Conservation (phyloP, 2,888 invertebrate species). For the Athalia rosae region DNA sequence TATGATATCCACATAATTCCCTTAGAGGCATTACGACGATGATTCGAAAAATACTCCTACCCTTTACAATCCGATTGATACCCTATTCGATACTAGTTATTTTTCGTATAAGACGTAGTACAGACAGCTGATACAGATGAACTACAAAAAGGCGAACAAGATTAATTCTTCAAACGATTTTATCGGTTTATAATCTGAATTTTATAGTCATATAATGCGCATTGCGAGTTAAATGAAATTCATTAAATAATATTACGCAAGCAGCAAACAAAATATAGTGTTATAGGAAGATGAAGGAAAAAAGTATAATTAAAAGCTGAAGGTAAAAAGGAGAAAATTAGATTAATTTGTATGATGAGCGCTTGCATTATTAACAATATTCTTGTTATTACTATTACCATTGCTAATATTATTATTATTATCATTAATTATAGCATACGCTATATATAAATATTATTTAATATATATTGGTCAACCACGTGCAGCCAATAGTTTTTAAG, state of each 20-base stretch:
- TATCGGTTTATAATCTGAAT: not conserved
- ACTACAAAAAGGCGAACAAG: no score
- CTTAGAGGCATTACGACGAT: slow-evolving; percentile 36
- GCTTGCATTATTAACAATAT: slow-evolving; percentile 4
- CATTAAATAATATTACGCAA: slow-evolving; percentile 13
- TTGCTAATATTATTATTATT: not conserved
- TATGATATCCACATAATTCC: slow-evolving; percentile 9
- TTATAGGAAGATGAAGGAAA: not conserved
- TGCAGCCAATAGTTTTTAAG: slow-evolving; percentile 70
- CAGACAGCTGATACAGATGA: no score
- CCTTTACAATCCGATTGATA: not conserved
- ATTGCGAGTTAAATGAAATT: not conserved
- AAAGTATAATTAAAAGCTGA: not conserved
- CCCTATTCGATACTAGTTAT: not conserved
- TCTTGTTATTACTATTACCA: no score
- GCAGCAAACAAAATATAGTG: slow-evolving; percentile 25
- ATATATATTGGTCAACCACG: slow-evolving; percentile 58
- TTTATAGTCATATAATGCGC: not conserved
- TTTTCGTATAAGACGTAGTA: not conserved
- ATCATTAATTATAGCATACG: slow-evolving; percentile 22
- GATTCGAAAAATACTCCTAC: slow-evolving; percentile 9
- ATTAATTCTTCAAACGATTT: slow-evolving; percentile 29
- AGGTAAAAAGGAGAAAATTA: not conserved
- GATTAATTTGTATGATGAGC: slow-evolving; percentile 21
- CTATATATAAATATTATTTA: slow-evolving; percentile 35